Percentiles rank a stretch among this genome's conserved stretches.
These are phyloP conservation scores for Morone saxatilis DNA, from an alignment of 2,113 vertebrate genomes.

Conservation along the genomic window DNA sequence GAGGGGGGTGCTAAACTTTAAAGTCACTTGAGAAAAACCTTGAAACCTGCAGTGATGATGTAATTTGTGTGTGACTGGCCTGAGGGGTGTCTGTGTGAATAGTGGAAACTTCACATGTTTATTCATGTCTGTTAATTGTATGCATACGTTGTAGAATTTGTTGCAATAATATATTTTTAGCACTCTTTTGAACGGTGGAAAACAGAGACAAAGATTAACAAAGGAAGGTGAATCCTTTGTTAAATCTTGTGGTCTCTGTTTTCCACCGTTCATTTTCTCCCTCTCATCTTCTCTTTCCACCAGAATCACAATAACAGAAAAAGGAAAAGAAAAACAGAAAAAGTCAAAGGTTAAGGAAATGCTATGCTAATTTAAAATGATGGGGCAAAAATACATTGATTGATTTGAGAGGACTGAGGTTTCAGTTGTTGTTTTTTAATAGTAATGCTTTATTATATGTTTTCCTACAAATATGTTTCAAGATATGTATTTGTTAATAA, in stretches of 20 bases:
- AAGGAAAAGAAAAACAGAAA: not conserved
- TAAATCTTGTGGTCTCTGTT: too few relatives aligned
- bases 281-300: not conserved
- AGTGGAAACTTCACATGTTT: not conserved
- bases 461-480: not conserved
- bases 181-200: too few relatives aligned
- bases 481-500: not conserved
- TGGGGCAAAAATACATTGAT: not conserved
- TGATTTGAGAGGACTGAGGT: not conserved
- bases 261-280: not conserved
- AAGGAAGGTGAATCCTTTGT: too few relatives aligned
- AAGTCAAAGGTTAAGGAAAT: not conserved
- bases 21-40: too few relatives aligned
- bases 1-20: constrained; percentile 32
- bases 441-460: not conserved
- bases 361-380: not conserved
- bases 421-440: not conserved
- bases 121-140: not conserved
- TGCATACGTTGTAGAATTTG: not conserved
- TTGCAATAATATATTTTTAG: not conserved
- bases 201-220: too few relatives aligned
- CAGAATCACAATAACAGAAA: too few relatives aligned
- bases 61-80: not conserved
- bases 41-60: constrained; percentile 2
- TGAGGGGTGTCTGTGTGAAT: not conserved